Conservation (phyloP, 2,888 invertebrate genomes). For the Muschampia plurimacula region DNA sequence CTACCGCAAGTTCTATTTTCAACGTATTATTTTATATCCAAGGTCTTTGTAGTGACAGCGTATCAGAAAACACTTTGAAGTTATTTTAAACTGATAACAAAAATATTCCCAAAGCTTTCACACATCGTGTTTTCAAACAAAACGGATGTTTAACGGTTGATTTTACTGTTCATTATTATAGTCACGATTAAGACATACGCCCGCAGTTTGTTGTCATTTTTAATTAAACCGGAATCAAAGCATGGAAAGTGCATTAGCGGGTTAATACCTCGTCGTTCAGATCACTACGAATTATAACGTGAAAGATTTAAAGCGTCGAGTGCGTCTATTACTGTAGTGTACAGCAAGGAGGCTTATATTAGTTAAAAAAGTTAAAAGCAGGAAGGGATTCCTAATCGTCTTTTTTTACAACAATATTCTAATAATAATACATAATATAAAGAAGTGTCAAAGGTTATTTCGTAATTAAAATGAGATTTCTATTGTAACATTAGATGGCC, state of each 20-base stretch:
- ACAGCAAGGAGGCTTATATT: not conserved
- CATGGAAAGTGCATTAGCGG: slow-evolving; percentile 56
- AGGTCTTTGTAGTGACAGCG: slow-evolving; percentile 32
- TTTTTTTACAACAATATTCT: not conserved
- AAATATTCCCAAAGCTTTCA: slow-evolving; percentile 24
- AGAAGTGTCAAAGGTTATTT: not conserved
- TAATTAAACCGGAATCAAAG: slow-evolving; percentile 46
- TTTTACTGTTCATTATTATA: slow-evolving; percentile 22
- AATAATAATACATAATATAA: not conserved
- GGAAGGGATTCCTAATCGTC: not conserved
- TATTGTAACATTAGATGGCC: too few species aligned
- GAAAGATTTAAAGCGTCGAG: slow-evolving; percentile 16
- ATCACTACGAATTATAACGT: slow-evolving; percentile 24
- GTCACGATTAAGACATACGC: slow-evolving; percentile 21
- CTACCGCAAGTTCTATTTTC: slow-evolving; percentile 17
- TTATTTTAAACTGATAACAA: slow-evolving; percentile 32
- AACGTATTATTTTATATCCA: slow-evolving; percentile 26
- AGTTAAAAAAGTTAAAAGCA: slow-evolving; percentile 4
- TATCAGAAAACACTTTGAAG: slow-evolving; percentile 29
- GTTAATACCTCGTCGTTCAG: slow-evolving; percentile 35
- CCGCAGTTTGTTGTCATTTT: slow-evolving; percentile 44
- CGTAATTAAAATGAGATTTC: too few species aligned
- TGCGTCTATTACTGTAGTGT: slow-evolving; percentile 5
- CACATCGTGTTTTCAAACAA: slow-evolving; percentile 18
- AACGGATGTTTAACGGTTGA: slow-evolving; percentile 21